Evolutionary conservation across 2,113 vertebrate genomes (phyloP).

Genomic region (Chionodraco myersi): DNA sequence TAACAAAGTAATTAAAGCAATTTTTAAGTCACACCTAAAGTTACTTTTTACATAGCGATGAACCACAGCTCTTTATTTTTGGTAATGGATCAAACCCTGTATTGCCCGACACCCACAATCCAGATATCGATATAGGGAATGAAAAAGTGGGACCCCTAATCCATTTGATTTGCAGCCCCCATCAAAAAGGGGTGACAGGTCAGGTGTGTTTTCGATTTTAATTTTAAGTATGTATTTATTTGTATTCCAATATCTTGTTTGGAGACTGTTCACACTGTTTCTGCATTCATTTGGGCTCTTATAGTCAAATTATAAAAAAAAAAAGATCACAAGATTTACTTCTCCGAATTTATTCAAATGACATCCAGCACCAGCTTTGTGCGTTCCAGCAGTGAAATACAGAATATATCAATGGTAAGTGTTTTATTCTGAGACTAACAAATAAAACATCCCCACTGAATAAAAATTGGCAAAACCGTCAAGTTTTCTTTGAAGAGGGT

Average conservation of each 20-base stretch:
- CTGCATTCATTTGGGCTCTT: neutral
- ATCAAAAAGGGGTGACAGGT: neutral
- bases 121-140: too few species aligned
- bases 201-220: neutral
- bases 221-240: neutral
- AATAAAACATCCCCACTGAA: constrained; percentile 39
- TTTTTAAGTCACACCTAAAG: too few species aligned
- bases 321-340: constrained; percentile 39
- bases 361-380: constrained; percentile 70
- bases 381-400: constrained; percentile 69
- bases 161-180: neutral
- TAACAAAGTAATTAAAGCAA: too few species aligned
- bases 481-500: constrained; percentile 1
- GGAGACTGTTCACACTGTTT: neutral
- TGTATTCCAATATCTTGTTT: neutral
- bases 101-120: too few species aligned
- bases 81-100: too few species aligned
- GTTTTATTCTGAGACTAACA: constrained; percentile 35
- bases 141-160: too few species aligned
- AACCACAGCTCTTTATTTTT: too few species aligned
- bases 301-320: constrained; percentile 8
- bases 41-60: too few species aligned
- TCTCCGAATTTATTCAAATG: constrained; percentile 73
- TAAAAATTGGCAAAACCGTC: constrained; percentile 36
- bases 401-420: constrained; percentile 26